Evolutionary conservation across 2,797 vertebrate species (phyloP), one percentile per base, ranked within the genome.

Genomic region (Pangasius mekongensis): DNA sequence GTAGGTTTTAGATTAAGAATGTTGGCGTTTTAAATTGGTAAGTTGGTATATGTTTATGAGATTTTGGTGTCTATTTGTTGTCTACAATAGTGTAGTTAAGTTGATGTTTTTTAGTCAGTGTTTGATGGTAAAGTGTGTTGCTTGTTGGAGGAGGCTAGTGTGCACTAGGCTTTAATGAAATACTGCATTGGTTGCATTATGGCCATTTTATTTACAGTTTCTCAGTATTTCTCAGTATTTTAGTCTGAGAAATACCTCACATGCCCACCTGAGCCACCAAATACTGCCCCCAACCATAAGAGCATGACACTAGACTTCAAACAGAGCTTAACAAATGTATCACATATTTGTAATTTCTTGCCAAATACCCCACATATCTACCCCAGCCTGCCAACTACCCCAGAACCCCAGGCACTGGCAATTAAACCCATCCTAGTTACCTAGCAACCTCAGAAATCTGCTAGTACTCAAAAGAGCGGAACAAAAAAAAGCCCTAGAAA

Each of bases 371-470:
- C 58, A 73, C 54, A 83, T 71, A 87, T 86, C 82, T 24, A 73
- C 85, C 89, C 84, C 60, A 77, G 66, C 89, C 80, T 88, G 84
- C 87, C 88, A 88, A 87, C 87, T 86, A 87, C 86, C 87, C 90
- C 76, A 43, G 86, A 85, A 58, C 67, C 76, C 77, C 47, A 64
- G 85, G 66, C 86, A 87, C 87, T 83, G 83, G 54, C 27, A 80
- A 86, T 49, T 76, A 89, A 92, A 87, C 84, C 77, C 86, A 87
- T 91, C 85, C 47, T 86, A 88, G 92, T 93, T 92, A 93, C 92
- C 92, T 93, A 93, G 92, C 93, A 93, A 93, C 93, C 87, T 89
- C 87, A 69, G 73, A 86, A 91, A 91, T 73, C 87, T 90, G 89
- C 87, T 89, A 66, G 81, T 36, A 86, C 52, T 67, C 82, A 67